These are phyloP conservation scores for Neoniphon sammara DNA, from an alignment of 2,797 vertebrate genomes.

Conservation along the genomic window DNA sequence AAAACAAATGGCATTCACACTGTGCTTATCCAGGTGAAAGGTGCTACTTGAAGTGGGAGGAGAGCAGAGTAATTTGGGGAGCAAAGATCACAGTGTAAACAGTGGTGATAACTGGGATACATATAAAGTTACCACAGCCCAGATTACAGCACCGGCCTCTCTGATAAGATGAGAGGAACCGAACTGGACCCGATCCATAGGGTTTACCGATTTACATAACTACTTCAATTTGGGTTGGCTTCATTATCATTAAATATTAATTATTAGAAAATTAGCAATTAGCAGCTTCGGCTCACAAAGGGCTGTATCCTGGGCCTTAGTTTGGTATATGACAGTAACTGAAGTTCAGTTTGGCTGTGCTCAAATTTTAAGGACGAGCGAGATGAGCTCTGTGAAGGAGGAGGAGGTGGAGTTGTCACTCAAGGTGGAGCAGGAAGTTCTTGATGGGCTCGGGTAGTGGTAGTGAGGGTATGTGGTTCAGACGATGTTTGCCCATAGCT, in stretches of 20 bases:
- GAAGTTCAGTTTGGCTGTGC: constrained; percentile 1
- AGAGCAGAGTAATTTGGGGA: constrained; percentile 20
- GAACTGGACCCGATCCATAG: not conserved
- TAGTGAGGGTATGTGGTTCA: constrained; percentile 84
- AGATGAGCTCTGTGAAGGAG: constrained; percentile 1
- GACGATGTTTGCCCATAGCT: constrained; percentile 87
- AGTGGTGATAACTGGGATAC: not conserved
- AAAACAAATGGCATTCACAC: constrained; percentile 25
- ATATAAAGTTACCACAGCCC: constrained; percentile 19
- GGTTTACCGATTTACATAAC: not conserved
- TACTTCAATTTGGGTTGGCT: not conserved
- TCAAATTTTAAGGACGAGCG: not conserved
- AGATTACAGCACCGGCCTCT: constrained; percentile 39
- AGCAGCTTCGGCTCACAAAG: constrained; percentile 9
- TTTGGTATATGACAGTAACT: constrained; percentile 18
- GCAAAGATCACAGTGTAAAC: constrained; percentile 34
- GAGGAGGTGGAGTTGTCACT: constrained; percentile 55
- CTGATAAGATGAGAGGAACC: constrained; percentile 23
- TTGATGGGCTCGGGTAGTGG: constrained; percentile 90
- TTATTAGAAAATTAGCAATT: constrained; percentile 36
- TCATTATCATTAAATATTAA: not conserved
- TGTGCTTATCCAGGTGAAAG: constrained; percentile 24
- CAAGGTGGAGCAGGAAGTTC: constrained; percentile 88
- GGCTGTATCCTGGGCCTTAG: constrained; percentile 9
- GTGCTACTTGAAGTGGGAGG: constrained; percentile 20